Base-by-base conservation (phyloP, 2,113 vertebrate species). In the Jacana jacana region DNA sequence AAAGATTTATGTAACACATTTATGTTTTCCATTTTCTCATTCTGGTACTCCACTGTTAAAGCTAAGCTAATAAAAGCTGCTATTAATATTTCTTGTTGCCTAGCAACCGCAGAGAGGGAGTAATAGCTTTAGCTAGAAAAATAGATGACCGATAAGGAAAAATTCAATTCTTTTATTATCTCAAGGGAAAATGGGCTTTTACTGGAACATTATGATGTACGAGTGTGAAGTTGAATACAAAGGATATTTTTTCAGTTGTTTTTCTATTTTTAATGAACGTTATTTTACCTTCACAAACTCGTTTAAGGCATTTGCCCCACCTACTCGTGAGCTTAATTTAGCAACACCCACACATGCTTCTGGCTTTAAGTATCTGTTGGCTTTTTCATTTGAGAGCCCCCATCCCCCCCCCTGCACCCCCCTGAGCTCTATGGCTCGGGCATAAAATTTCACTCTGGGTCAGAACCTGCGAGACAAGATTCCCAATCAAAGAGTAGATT, bases 121-220 rank as follows among this genome's bases (percentile, higher is more conserved):
- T 99, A 99, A 99, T 99, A 99, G 99, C 99, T 99, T 99, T 98
- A 99, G 98, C 98, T 98, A 98, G 99, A 99, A 99, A 99, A 99
- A 99, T 99, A 99, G 99, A 99, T 99, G 98, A 98, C 98, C 99
- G 99, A 99, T 99, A 99, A 99, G 99, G 99, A 99, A 99, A 99
- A 99, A 99, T 99, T 99, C 99, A 99, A 99, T 99, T 99, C 99
- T 99, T 99, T 99, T 99, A 99, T 99, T 99, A 99, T 99, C 99
- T 99, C 99, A 98, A 98, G 99, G 99, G 99, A 99, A 99, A 99
- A 99, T 98, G 98, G 98, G 98, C 99, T 99, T 99, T 99, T 99
- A 99, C 99, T 97, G 98, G 98, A 98, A 99, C 99, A 99, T 98
- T 99, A 99, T 99, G 99, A 99, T 99, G 99, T 99, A 99, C 98